Conservation (phyloP, 1,140 invertebrate species). For the Megalonaias nervosa region DNA sequence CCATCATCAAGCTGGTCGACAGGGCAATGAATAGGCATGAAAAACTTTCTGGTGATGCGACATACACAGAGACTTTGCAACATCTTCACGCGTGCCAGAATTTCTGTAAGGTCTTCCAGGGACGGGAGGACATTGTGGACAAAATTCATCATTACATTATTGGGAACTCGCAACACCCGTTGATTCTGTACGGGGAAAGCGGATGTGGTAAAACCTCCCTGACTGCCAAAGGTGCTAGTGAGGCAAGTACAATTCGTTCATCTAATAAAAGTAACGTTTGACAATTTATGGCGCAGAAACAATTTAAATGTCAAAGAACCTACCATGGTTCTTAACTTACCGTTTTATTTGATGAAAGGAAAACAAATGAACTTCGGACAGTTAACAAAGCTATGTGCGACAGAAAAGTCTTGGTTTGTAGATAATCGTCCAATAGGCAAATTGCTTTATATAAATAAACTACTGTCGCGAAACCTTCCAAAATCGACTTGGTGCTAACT, state of each 20-base stretch:
- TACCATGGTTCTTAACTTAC: too few relatives aligned
- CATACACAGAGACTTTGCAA: conserved; percentile 91
- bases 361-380: too few relatives aligned
- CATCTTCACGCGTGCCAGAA: conserved; percentile 97
- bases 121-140: conserved; percentile 88
- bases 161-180: conserved; percentile 85
- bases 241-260: conserved; percentile 66
- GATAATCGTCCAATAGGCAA: too few relatives aligned
- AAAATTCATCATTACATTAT: conserved; percentile 90
- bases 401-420: too few relatives aligned
- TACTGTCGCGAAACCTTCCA: too few relatives aligned
- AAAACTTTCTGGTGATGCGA: conserved; percentile 69
- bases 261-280: too few relatives aligned
- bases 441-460: too few relatives aligned
- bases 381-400: too few relatives aligned
- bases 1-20: conserved; percentile 84
- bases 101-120: conserved; percentile 96
- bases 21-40: conserved; percentile 72
- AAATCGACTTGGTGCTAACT: too few relatives aligned
- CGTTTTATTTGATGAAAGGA: too few relatives aligned
- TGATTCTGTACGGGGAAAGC: conserved; percentile 95
- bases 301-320: too few relatives aligned
- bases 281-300: too few relatives aligned
- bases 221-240: conserved; percentile 91
- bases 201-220: conserved; percentile 98